A percentile compares a stretch with the other conserved stretches of the same genome.
phyloP scores from a whole-genome alignment of 2,797 vertebrate genomes.

The Amblyraja radiata region DNA sequence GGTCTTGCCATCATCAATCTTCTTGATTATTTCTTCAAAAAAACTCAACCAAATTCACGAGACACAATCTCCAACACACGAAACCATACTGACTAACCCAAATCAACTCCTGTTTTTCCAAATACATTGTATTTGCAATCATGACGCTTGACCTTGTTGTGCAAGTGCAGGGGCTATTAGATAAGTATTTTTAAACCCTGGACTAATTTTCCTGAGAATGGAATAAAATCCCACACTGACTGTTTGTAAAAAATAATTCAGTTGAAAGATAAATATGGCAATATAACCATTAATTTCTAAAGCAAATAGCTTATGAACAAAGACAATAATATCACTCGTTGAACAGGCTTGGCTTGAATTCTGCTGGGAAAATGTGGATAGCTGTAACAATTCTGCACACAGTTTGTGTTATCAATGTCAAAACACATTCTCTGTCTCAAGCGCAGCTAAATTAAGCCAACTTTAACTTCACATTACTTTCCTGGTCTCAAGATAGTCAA shows the following conservation, averaged over 20 bases:
- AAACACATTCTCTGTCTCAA: background rate
- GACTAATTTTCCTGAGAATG: background rate
- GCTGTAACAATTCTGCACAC: background rate
- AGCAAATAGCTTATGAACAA: background rate
- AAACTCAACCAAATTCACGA: too few relatives aligned
- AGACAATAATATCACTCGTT: background rate
- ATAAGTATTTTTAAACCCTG: background rate
- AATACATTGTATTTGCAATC: background rate
- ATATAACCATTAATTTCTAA: background rate
- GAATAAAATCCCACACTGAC: background rate
- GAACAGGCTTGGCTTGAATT: background rate
- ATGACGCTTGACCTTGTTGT: background rate
- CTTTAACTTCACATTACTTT: slow-evolving; percentile 3
- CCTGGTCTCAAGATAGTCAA: background rate
- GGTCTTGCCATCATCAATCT: too few relatives aligned
- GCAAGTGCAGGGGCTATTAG: background rate
- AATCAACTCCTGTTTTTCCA: too few relatives aligned
- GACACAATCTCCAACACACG: too few relatives aligned
- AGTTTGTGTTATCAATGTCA: background rate
- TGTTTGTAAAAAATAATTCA: background rate
- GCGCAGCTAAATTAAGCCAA: background rate
- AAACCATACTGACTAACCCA: too few relatives aligned
- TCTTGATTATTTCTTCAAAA: too few relatives aligned
- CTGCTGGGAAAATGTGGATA: background rate
- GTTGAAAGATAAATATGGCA: background rate